phyloP scores from a whole-genome alignment of 2,113 vertebrate genomes.

The Takifugu bimaculatus region DNA sequence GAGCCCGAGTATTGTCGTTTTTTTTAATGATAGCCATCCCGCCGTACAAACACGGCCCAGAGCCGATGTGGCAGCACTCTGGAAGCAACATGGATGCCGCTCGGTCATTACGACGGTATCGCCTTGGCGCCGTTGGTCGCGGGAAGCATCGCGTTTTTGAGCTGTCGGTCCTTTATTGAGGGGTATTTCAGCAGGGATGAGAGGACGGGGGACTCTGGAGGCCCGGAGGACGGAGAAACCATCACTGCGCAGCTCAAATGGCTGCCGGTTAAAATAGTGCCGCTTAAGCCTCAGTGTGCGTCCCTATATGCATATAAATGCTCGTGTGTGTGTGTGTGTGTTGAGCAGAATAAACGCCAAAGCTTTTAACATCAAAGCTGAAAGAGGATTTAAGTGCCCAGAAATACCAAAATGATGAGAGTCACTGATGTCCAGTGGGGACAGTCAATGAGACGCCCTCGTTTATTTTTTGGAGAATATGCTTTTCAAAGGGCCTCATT shows the following conservation, averaged over 20 bases:
- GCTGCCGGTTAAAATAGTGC: conserved; percentile 52
- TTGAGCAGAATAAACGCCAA: conserved; percentile 40
- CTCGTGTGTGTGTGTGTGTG: conserved; percentile 32
- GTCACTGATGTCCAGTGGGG: conserved; percentile 56
- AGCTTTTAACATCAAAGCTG: conserved; percentile 58
- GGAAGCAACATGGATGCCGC: background rate
- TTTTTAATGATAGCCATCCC: background rate
- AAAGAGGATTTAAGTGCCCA: conserved; percentile 45
- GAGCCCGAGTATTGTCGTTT: background rate
- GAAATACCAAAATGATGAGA: conserved; percentile 48
- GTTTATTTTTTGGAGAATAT: background rate
- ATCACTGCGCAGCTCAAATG: conserved; percentile 50
- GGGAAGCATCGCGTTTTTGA: background rate
- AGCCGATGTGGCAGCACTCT: background rate
- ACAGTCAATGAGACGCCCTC: conserved; percentile 35
- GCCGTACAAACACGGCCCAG: background rate
- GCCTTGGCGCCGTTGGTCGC: background rate
- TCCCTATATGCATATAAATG: conserved; percentile 21
- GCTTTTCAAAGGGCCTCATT: background rate
- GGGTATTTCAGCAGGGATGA: conserved; percentile 38
- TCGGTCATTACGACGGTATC: background rate
- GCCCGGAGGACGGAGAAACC: conserved; percentile 45
- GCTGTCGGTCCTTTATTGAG: too few relatives aligned
- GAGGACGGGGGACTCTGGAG: conserved; percentile 45
- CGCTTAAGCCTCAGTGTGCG: conserved; percentile 21